Conservation (phyloP, 2,797 vertebrate genomes). For the Orientallactaga sibirica region DNA sequence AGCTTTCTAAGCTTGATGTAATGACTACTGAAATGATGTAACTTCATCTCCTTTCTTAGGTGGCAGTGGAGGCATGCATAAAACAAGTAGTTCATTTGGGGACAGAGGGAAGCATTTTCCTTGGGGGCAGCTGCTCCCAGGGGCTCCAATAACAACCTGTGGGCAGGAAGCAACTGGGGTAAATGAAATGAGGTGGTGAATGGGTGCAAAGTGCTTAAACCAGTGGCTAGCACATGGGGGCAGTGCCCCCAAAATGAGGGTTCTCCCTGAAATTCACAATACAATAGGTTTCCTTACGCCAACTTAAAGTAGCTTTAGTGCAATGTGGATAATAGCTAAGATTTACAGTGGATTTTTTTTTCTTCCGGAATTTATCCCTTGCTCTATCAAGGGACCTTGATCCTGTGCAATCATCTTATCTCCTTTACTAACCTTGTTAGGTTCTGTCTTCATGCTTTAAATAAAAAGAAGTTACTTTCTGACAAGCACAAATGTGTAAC, state of each 20-base stretch:
- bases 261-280: not conserved
- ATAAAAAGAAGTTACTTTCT: constrained; percentile 71
- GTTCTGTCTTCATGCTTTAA: constrained; percentile 31
- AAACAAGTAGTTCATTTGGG: constrained; percentile 3
- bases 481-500: constrained; percentile 45
- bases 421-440: constrained; percentile 40
- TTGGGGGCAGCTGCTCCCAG: not conserved
- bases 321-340: not conserved
- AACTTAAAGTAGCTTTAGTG: not conserved
- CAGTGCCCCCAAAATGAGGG: not conserved
- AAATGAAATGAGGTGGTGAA: not conserved
- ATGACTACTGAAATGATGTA: not conserved
- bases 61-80: not conserved
- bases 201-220: not conserved
- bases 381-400: not conserved
- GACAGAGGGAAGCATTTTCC: constrained; percentile 11
- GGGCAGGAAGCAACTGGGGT: constrained; percentile 8
- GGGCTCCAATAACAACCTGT: constrained; percentile 4
- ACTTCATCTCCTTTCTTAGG: not conserved
- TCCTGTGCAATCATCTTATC: not conserved
- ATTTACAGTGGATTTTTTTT: not conserved
- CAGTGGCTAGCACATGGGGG: not conserved
- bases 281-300: constrained; percentile 12
- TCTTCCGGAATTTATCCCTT: not conserved
- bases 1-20: not conserved